Base-by-base conservation (phyloP, 1,140 invertebrate species). In the Caenorhabditis brenneri region DNA sequence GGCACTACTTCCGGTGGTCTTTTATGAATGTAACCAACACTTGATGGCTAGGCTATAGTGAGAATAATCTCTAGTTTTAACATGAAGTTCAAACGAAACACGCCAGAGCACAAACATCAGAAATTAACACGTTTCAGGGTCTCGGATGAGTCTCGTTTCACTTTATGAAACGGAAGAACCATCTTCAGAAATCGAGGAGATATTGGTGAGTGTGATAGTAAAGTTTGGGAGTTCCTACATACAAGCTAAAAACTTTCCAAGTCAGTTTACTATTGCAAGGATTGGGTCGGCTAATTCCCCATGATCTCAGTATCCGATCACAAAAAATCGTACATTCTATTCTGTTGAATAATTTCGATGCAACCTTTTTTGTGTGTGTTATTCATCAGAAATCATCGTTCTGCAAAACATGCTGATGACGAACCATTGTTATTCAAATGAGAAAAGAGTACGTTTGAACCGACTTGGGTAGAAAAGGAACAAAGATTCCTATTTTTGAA, bases 151-250 rank as follows among this genome's bases (percentile, higher is more conserved):
- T 24, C 15, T 55, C 36, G 65, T 74, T n/a, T 9, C 48, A 24
- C 19, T 80, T 29, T 80, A 22, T 24, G 79, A 80, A 6, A 80
- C 27, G 12, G 79, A 80, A n/a, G 79, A 53, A 22, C 46, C 27
- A 31, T 80, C 79, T 1, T 36, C 48, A 19, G 79, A 80, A 12
- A 80, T 80, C 31, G 79, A 80, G 31, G 79, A 51, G 12, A 80
- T 80, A 2, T 29, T 80, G 22, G 79, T 80, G 22, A 80, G 48
- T 53, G 24, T 24, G 24, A 27, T 10, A 55, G 10, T 27, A 10
- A 15, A 24, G n/a, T 6, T 6, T 2, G 9, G 27, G 22, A 29
- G 22, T n/a, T 51, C 19, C 16, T n/a, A 16, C 7, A 16, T 22
- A 51, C 19, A 7, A n/a, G 5, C n/a, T n/a, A 16, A 51, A 51